Percentiles rank a stretch among this genome's conserved stretches.
These are phyloP conservation scores for Danionella dracula DNA, from an alignment of 2,797 vertebrate genomes.

Conservation along the genomic window DNA sequence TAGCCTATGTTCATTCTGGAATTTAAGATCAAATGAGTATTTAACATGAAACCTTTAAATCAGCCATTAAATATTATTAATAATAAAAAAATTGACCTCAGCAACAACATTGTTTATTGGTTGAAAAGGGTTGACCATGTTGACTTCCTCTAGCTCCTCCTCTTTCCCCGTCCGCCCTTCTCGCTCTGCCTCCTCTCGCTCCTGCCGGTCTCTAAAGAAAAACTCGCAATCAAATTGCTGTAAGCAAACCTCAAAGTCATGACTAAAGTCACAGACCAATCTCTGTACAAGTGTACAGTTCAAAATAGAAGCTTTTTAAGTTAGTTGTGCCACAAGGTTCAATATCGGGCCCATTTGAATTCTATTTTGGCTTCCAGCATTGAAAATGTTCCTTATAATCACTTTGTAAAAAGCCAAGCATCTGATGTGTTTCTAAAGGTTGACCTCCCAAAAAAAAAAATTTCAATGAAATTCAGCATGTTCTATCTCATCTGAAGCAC, in stretches of 20 bases:
- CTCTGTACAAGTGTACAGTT: too few relatives aligned
- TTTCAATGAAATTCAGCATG: too few relatives aligned
- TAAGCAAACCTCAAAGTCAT: background rate
- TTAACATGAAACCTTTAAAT: background rate
- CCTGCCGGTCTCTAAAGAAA: conserved; percentile 64
- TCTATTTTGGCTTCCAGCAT: background rate
- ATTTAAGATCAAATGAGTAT: background rate
- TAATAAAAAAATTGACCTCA: conserved; percentile 63
- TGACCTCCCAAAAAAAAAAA: too few relatives aligned
- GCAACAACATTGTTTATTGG: conserved; percentile 77
- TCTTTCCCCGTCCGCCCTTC: conserved; percentile 59
- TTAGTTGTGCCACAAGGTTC: background rate
- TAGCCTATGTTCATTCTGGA: conserved; percentile 78
- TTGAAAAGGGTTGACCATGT: conserved; percentile 79
- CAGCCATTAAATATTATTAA: background rate
- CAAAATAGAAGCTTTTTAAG: too few relatives aligned
- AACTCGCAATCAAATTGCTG: background rate
- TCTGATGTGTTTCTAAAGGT: too few relatives aligned
- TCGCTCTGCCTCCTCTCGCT: conserved; percentile 71
- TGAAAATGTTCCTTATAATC: too few relatives aligned
- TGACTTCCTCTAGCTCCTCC: conserved; percentile 65
- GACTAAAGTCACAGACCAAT: too few relatives aligned
- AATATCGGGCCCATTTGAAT: background rate
- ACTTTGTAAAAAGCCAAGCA: too few relatives aligned
- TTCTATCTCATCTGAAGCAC: too few relatives aligned